Percentiles rank a stretch among this genome's conserved stretches.
These are phyloP conservation scores for Musca domestica DNA, from an alignment of 1,140 invertebrate species.

Conservation along the genomic window DNA sequence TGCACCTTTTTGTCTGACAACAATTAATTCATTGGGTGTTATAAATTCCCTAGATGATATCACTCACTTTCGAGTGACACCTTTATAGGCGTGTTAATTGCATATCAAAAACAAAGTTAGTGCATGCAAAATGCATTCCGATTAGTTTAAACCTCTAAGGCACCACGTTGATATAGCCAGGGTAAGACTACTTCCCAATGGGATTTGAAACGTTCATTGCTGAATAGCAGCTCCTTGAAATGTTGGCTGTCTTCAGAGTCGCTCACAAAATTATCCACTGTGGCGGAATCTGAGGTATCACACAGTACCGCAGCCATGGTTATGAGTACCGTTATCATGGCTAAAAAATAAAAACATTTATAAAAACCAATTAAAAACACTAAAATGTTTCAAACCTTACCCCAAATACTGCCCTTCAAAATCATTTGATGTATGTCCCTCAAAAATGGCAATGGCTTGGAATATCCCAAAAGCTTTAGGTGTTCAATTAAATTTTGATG, in stretches of 20 bases:
- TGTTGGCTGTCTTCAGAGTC: constrained; percentile 31
- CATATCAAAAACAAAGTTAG: no score
- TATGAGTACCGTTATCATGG: constrained; percentile 32
- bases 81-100: no score
- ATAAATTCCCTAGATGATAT: no score
- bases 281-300: constrained; percentile 40
- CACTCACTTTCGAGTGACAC: no score
- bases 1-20: no score
- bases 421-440: constrained; percentile 33
- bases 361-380: no score
- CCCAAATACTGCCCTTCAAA: constrained; percentile 36
- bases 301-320: constrained; percentile 41
- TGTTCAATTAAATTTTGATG: constrained; percentile 39
- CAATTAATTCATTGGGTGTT: no score
- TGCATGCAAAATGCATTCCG: no score
- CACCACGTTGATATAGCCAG: constrained; percentile 41
- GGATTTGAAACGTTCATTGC: constrained; percentile 37
- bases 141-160: constrained; percentile 14
- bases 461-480: constrained; percentile 35
- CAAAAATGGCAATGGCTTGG: constrained; percentile 30
- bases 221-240: constrained; percentile 37
- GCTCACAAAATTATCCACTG: constrained; percentile 36
- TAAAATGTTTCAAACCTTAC: no score
- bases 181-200: constrained; percentile 37
- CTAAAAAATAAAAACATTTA: constrained; percentile 17